phyloP scores from a whole-genome alignment of 2,797 vertebrate genomes.

The Poliocrania exsul region DNA sequence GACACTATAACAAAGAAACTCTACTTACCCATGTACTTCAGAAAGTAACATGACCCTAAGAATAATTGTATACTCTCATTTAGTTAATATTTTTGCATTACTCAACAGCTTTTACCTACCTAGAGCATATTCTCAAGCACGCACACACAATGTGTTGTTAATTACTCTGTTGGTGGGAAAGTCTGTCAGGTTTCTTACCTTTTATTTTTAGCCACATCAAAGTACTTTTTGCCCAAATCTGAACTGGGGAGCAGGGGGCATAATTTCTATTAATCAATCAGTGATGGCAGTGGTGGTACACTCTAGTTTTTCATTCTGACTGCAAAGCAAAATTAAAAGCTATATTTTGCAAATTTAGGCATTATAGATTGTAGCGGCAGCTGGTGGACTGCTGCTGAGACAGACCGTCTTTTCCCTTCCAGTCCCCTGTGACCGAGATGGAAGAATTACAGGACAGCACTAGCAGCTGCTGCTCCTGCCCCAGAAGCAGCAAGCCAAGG shows the following conservation, averaged over 20 bases:
- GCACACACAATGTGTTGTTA: not conserved
- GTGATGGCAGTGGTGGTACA: slow-evolving; percentile 14
- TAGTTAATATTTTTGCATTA: not conserved
- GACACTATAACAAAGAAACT: not conserved
- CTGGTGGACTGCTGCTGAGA: slow-evolving; percentile 71
- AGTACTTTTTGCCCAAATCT: slow-evolving; percentile 24
- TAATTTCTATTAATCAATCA: slow-evolving; percentile 64
- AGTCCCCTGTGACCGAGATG: slow-evolving; percentile 62
- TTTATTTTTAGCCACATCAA: slow-evolving; percentile 34
- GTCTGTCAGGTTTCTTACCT: slow-evolving; percentile 16
- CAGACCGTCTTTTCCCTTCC: slow-evolving; percentile 54
- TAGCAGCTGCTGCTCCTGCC: slow-evolving; percentile 68
- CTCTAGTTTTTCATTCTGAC: slow-evolving; percentile 61
- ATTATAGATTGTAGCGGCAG: slow-evolving; percentile 48
- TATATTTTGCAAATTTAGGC: slow-evolving; percentile 66
- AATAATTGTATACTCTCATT: not conserved
- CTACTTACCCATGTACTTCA: not conserved
- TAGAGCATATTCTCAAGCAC: not conserved
- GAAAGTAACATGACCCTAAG: not conserved
- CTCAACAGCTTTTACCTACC: not conserved
- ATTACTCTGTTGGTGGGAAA: not conserved
- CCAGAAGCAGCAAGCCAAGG: slow-evolving; percentile 65
- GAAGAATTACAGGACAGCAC: slow-evolving; percentile 49
- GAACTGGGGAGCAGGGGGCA: not conserved
- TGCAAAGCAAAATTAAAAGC: slow-evolving; percentile 71